These are phyloP conservation scores for Eudasyphora cyanicolor DNA, from an alignment of 2,888 invertebrate genomes.

Conservation along the genomic window DNA sequence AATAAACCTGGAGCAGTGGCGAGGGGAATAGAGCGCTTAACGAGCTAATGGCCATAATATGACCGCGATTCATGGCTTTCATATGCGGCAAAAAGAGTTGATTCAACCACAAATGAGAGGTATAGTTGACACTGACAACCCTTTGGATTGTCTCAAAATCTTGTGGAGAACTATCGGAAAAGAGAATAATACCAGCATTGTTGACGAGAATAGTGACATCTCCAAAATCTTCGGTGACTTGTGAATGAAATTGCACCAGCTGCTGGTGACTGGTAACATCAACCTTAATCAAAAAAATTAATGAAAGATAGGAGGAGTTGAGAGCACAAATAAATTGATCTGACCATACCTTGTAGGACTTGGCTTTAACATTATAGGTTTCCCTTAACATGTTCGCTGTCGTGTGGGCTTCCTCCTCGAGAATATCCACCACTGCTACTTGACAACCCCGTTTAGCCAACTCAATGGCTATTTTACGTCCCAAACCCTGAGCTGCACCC, in stretches of 20 bases:
- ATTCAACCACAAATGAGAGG: conserved; percentile 78
- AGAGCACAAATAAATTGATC: too few species aligned
- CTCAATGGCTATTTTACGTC: conserved; percentile 75
- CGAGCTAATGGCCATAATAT: conserved; percentile 78
- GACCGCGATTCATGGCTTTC: conserved; percentile 76
- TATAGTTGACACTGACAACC: conserved; percentile 78
- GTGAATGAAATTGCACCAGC: conserved; percentile 67
- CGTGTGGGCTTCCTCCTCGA: conserved; percentile 69
- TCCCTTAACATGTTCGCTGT: conserved; percentile 70
- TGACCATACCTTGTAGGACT: conserved; percentile 41
- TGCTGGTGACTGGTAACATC: conserved; percentile 71
- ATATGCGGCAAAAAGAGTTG: conserved; percentile 77
- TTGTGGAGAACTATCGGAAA: conserved; percentile 65
- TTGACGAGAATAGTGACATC: conserved; percentile 79
- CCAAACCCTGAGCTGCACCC: conserved; percentile 79
- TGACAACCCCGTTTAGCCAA: conserved; percentile 76
- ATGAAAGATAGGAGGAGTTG: not conserved
- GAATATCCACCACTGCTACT: conserved; percentile 74
- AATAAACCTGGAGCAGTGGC: conserved; percentile 70
- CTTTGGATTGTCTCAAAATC: conserved; percentile 74
- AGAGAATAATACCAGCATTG: conserved; percentile 78
- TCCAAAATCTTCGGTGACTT: conserved; percentile 73
- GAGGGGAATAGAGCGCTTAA: conserved; percentile 62
- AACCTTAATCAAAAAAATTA: conserved; percentile 66
- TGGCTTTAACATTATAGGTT: conserved; percentile 68